Conservation (phyloP, 2,888 invertebrate species). For the Aleiodes leptofemur region DNA sequence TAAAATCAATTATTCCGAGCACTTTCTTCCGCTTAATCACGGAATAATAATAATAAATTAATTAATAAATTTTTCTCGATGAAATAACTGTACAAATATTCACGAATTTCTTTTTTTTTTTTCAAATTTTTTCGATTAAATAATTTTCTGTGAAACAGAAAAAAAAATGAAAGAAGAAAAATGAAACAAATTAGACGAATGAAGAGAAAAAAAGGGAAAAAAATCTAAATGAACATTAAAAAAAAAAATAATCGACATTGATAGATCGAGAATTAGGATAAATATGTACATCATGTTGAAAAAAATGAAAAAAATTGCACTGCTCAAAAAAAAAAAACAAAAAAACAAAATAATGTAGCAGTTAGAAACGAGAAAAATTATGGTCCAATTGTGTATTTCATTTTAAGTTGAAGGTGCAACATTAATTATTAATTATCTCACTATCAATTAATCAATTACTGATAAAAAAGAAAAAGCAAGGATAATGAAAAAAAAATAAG, state of each 20-base stretch:
- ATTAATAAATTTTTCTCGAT: too few species aligned
- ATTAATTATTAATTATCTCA: conserved; percentile 49
- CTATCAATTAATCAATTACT: conserved; percentile 38
- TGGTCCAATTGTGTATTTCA: conserved; percentile 54
- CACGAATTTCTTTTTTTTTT: too few species aligned
- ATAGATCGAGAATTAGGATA: conserved; percentile 54
- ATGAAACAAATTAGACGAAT: background rate
- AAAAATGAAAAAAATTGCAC: conserved; percentile 42
- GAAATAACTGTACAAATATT: too few species aligned
- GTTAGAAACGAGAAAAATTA: conserved; percentile 53
- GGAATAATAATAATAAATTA: too few species aligned
- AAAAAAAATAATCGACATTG: conserved; percentile 43
- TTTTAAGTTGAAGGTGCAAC: conserved; percentile 53
- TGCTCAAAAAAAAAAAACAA: conserved; percentile 50
- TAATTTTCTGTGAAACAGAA: too few species aligned
- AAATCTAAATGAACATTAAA: conserved; percentile 39
- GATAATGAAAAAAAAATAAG: conserved; percentile 45
- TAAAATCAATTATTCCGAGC: too few species aligned
- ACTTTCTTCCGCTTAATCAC: too few species aligned
- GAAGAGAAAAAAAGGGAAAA: conserved; percentile 58
- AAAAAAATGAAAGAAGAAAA: too few species aligned
- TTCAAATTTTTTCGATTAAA: too few species aligned
- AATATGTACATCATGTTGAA: conserved; percentile 58
- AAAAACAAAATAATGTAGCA: conserved; percentile 33
- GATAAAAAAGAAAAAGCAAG: conserved; percentile 40